A percentile compares a stretch with the other conserved stretches of the same genome.
These are phyloP conservation scores for Neodiprion fabricii DNA, from an alignment of 1,140 invertebrate species.

Conservation along the genomic window DNA sequence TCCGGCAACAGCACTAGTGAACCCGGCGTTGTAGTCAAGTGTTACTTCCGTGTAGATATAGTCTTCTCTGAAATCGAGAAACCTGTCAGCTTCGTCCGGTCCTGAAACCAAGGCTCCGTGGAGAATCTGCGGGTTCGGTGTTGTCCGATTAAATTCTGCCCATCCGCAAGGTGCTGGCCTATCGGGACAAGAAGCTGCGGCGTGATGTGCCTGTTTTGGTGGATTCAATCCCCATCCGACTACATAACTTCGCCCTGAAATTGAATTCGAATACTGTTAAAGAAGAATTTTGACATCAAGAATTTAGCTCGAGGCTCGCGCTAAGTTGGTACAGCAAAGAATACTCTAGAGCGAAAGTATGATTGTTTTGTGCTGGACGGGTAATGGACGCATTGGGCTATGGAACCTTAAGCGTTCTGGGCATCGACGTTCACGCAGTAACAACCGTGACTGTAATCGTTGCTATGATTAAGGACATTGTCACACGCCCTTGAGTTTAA, in stretches of 20 bases:
- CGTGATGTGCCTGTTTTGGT: conserved; percentile 63
- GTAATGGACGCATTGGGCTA: too few relatives aligned
- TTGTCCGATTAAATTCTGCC: conserved; percentile 55
- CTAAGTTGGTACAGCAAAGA: too few relatives aligned
- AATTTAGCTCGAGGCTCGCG: too few relatives aligned
- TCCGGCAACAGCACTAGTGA: conserved; percentile 62
- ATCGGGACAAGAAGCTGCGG: conserved; percentile 64
- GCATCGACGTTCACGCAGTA: too few relatives aligned
- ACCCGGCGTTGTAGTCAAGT: conserved; percentile 67
- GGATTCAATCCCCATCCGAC: conserved; percentile 70
- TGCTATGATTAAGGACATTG: too few relatives aligned
- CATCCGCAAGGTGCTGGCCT: conserved; percentile 62
- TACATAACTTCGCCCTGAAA: conserved; percentile 67
- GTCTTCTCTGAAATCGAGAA: conserved; percentile 62
- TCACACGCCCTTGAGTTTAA: too few relatives aligned
- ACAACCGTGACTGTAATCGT: too few relatives aligned
- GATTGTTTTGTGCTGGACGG: too few relatives aligned
- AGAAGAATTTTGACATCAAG: conserved; percentile 4
- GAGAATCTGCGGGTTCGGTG: conserved; percentile 64
- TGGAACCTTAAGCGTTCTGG: too few relatives aligned
- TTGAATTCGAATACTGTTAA: conserved; percentile 12
- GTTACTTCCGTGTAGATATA: conserved; percentile 67
- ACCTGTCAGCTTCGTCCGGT: conserved; percentile 63
- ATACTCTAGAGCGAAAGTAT: too few relatives aligned
- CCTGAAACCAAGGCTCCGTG: conserved; percentile 67